Conservation (phyloP, 1,140 invertebrate genomes). For the Anastatus disparis region DNA sequence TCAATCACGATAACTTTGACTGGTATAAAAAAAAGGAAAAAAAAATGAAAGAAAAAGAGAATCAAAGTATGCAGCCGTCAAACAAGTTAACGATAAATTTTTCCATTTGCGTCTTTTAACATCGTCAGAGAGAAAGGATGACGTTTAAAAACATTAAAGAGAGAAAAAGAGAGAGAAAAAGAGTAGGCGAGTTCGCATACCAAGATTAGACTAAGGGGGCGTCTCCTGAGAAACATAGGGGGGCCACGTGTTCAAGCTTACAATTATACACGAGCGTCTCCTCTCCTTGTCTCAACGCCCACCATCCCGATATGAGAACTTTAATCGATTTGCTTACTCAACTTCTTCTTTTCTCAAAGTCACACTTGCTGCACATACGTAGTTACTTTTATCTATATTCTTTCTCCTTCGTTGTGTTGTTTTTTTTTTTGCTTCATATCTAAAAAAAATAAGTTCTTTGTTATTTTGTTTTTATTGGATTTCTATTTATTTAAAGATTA, state of each 20-base stretch:
- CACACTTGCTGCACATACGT: too few relatives aligned
- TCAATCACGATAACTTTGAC: too few relatives aligned
- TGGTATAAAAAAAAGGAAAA: too few relatives aligned
- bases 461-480: too few relatives aligned
- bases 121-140: neutral
- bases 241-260: conserved; percentile 62
- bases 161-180: too few relatives aligned
- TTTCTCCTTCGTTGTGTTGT: neutral
- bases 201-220: conserved; percentile 62
- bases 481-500: too few relatives aligned
- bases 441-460: neutral
- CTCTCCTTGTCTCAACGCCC: conserved; percentile 57
- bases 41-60: neutral
- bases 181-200: conserved; percentile 50
- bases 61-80: neutral
- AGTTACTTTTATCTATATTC: too few relatives aligned
- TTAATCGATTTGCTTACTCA: conserved; percentile 38
- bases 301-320: conserved; percentile 54
- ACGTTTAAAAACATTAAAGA: too few relatives aligned
- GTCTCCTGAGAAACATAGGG: conserved; percentile 56
- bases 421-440: neutral
- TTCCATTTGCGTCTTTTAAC: conserved; percentile 16
- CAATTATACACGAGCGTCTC: conserved; percentile 56
- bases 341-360: neutral
- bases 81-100: conserved; percentile 23